phyloP scores from a whole-genome alignment of 2,888 invertebrate genomes.

The Drosophila quinaria region DNA sequence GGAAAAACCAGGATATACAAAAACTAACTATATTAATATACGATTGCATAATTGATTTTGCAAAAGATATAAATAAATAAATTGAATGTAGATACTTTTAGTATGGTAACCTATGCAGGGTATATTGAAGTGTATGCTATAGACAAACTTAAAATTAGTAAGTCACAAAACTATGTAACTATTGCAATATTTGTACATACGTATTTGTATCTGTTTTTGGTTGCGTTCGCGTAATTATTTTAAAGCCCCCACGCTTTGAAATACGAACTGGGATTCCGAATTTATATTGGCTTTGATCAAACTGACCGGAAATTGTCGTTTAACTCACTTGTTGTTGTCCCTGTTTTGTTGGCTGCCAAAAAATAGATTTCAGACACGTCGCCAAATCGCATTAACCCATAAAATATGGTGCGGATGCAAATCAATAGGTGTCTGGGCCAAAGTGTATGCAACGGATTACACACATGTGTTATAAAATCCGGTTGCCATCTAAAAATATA shows the following conservation, averaged over 20 bases:
- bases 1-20: neutral
- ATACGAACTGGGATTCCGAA: constrained; percentile 77
- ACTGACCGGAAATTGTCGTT: constrained; percentile 80
- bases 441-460: neutral
- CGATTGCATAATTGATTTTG: neutral
- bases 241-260: constrained; percentile 71
- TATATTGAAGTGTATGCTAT: constrained; percentile 1
- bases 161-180: constrained; percentile 23
- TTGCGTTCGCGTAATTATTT: constrained; percentile 70
- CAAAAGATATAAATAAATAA: neutral
- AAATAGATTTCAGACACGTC: constrained; percentile 74
- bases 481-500: neutral
- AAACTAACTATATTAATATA: neutral
- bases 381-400: constrained; percentile 55
- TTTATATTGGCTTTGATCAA: constrained; percentile 76
- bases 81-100: neutral
- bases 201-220: constrained; percentile 26
- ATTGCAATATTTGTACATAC: constrained; percentile 3
- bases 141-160: constrained; percentile 16
- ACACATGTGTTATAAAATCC: neutral
- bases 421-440: constrained; percentile 6
- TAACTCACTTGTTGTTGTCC: constrained; percentile 54
- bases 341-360: constrained; percentile 35
- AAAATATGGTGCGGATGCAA: constrained; percentile 12
- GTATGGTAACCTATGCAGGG: neutral